Percentiles rank a stretch among this genome's conserved stretches.
These are phyloP conservation scores for Tragulus kanchil DNA, from an alignment of 2,113 vertebrate genomes.

Conservation along the genomic window DNA sequence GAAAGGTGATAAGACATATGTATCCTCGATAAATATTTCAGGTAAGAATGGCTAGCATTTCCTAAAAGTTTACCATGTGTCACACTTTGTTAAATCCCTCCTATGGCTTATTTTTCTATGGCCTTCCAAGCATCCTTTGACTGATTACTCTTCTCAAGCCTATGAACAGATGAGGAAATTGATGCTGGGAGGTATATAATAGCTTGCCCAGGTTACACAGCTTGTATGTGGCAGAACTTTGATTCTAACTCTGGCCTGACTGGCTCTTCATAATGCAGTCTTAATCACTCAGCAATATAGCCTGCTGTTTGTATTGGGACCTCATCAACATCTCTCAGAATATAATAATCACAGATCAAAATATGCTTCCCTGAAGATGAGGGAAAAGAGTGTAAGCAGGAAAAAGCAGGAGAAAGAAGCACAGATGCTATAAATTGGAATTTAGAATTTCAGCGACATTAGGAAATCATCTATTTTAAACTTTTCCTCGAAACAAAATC, in stretches of 20 bases:
- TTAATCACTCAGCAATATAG: background rate
- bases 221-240: background rate
- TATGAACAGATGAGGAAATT: background rate
- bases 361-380: background rate
- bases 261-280: background rate
- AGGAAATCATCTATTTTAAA: background rate
- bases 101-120: background rate
- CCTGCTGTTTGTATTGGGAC: background rate
- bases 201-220: background rate
- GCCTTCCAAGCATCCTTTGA: background rate
- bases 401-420: background rate
- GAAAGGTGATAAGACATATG: background rate
- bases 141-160: background rate
- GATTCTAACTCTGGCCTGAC: background rate
- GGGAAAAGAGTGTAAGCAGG: background rate
- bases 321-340: background rate
- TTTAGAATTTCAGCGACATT: background rate
- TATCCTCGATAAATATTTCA: background rate
- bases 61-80: background rate
- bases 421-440: background rate
- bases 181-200: background rate
- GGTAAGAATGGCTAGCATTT: background rate
- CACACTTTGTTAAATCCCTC: background rate
- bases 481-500: background rate
- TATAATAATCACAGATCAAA: background rate